Base-by-base conservation (phyloP, 2,888 invertebrate species). In the Slavum lentiscoides region DNA sequence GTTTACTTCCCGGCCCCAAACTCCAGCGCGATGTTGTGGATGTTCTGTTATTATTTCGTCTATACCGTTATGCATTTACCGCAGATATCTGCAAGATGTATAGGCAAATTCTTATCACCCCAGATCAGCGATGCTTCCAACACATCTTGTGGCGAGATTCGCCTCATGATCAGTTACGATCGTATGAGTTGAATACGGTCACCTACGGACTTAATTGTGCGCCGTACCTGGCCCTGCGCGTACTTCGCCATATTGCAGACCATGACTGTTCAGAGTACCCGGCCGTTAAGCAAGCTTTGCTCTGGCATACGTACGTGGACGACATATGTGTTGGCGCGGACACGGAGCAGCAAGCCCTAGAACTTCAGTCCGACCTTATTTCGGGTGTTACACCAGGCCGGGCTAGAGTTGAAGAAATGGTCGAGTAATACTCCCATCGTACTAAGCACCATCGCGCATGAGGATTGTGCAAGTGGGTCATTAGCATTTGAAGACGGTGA, bases 11-110 rank as follows among this genome's bases (percentile, higher is more conserved):
- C 0, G 86, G 86, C 0, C 85, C 86, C 2, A 84, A 83, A 2
- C 66, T 86, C 0, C 85, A 86, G 74, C 83, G 84, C 7, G 85
- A 85, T 43, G 81, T 86, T 4, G 83, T 85, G 61, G 77, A 84
- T 11, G 84, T 77, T 0, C 6, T 77, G 15, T n/a, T 37, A 9
- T n/a, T 58, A 1, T 74, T 72, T 21, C 55, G 59, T 8, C 1
- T 23, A 6, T 17, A 61, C 49, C 43, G 43, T 53, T 37, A 37
- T 61, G 37, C 73, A 1, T 61, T 77, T 30, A 74, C 49, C 0
- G 9, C 59, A n/a, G 81, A 83, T 58, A 67, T 83, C 17, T 55
- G 80, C 30, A 81, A 82, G 49, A 83, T 83, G 83, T 83, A 82
- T 53, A 39, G 83, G 0, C 82, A 83, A 64, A 75, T 83, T 1